These are phyloP conservation scores for Criorhina ranunculi DNA, from an alignment of 2,888 invertebrate species.

Conservation along the genomic window DNA sequence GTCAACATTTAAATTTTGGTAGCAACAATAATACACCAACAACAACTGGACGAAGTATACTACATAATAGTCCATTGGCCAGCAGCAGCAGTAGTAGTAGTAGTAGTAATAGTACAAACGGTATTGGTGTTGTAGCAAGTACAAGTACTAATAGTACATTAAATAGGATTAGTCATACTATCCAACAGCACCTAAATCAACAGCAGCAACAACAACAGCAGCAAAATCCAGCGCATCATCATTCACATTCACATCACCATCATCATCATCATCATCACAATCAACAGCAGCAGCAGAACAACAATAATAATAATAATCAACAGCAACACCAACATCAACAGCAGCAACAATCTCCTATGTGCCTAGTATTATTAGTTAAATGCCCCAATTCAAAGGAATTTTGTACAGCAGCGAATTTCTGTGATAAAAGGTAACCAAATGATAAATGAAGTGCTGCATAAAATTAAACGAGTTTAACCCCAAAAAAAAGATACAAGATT, in stretches of 20 bases:
- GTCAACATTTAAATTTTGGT: conserved; percentile 83
- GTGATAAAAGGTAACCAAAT: conserved; percentile 83
- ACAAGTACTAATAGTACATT: conserved; percentile 63
- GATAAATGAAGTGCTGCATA: conserved; percentile 49
- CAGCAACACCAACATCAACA: conserved; percentile 72
- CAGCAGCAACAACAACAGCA: conserved; percentile 74
- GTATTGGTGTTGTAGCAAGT: conserved; percentile 39
- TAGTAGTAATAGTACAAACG: conserved; percentile 64
- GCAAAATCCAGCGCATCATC: conserved; percentile 78
- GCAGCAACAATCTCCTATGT: conserved; percentile 83
- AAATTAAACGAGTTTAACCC: conserved; percentile 63
- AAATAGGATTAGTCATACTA: conserved; percentile 71
- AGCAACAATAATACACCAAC: conserved; percentile 81
- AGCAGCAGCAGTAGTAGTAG: conserved; percentile 46
- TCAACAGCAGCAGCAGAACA: conserved; percentile 48
- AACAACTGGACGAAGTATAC: conserved; percentile 81
- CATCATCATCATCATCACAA: conserved; percentile 74
- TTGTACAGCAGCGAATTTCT: conserved; percentile 84
- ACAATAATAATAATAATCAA: too few species aligned
- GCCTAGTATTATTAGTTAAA: conserved; percentile 85
- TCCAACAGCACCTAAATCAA: conserved; percentile 76
- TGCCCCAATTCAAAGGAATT: conserved; percentile 85
- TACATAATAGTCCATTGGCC: conserved; percentile 75
- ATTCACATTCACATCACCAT: conserved; percentile 73
- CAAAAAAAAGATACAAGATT: conserved; percentile 64